phyloP scores from a whole-genome alignment of 1,140 invertebrate genomes.

The Rhopalosiphum maidis region DNA sequence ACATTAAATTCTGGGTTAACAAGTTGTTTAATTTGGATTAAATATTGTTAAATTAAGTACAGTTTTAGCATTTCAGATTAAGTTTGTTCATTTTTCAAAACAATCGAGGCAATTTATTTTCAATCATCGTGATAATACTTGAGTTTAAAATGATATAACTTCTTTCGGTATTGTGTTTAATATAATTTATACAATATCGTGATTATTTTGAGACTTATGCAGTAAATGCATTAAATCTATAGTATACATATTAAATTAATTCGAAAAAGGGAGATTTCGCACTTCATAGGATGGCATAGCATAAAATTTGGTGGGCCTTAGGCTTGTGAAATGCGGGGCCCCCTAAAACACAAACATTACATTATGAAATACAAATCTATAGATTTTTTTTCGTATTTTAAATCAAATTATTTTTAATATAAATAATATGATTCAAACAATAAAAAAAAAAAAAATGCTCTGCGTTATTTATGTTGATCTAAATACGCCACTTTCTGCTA shows the following conservation, averaged over 20 bases:
- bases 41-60: neutral
- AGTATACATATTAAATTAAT: neutral
- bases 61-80: neutral
- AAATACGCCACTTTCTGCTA: neutral
- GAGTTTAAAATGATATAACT: neutral
- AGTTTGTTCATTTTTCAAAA: neutral
- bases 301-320: no score
- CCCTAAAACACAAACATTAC: no score
- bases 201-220: no score
- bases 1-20: neutral
- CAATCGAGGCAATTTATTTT: neutral
- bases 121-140: neutral
- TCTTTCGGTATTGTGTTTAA: neutral
- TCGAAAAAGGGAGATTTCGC: no score
- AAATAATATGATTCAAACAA: no score
- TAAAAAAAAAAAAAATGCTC: no score
- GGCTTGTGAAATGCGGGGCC: no score
- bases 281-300: no score
- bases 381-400: no score
- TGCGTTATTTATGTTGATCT: no score
- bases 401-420: no score
- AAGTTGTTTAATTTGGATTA: neutral
- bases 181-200: neutral
- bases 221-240: neutral
- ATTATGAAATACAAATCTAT: no score